Evolutionary conservation across 2,113 vertebrate genomes (phyloP).

Genomic region (Dinomys branickii): DNA sequence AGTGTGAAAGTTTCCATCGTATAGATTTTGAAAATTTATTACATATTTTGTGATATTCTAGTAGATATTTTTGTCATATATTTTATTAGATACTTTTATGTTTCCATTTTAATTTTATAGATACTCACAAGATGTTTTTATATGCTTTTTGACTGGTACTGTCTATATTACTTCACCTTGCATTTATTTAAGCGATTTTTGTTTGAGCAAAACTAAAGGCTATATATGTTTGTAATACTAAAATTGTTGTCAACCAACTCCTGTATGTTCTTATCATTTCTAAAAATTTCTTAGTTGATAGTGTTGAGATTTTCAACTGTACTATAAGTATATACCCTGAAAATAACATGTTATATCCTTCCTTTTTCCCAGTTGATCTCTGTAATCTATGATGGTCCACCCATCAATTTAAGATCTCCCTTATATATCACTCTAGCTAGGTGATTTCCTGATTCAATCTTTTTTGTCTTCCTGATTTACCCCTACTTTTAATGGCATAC

Average conservation of each 20-base stretch:
- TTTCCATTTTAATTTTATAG: neutral
- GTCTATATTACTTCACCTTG: neutral
- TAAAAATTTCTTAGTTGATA: neutral
- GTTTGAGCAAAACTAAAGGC: neutral
- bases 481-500: neutral
- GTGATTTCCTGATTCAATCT: neutral
- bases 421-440: too few species aligned
- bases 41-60: neutral
- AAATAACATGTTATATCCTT: neutral
- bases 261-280: neutral
- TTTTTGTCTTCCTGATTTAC: neutral
- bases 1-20: neutral
- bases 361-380: neutral
- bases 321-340: neutral
- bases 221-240: neutral
- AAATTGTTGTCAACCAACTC: neutral
- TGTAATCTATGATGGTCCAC: neutral
- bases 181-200: slow-evolving; percentile 19
- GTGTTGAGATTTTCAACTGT: neutral
- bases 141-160: neutral
- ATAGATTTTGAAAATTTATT: neutral
- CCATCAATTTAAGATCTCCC: neutral
- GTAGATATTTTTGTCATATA: neutral
- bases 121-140: neutral
- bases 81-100: neutral